Evolutionary conservation across 1,140 invertebrate genomes (phyloP), one percentile per base, ranked within the genome.

Genomic region (Portunus trituberculatus): DNA sequence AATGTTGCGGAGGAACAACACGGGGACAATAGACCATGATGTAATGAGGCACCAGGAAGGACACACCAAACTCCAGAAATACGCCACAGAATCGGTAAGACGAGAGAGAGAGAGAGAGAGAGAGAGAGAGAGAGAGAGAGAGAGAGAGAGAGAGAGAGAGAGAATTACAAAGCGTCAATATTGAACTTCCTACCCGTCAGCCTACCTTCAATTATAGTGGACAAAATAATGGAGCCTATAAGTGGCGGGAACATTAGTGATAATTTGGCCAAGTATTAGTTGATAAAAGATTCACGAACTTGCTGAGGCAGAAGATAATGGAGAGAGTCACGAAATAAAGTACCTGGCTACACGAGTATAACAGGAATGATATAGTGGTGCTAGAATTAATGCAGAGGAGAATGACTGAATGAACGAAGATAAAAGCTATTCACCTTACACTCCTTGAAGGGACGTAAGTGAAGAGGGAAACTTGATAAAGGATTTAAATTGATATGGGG

Each of bases 21-120:
- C 90, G 29, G 67, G 29, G 20, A 76, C 25, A 7, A 25, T 20
- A 16, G 48, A 59, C 1, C 28, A 67, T 0, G 52, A 31, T 6
- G 29, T 76, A 0, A 31, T 20, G 6, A 31, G 90, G 8, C 59
- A 14, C 28, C 90, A 91, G 29, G 4, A 31, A 39, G 90, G 90
- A 32, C 52, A 91, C 28, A 76, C 90, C 8, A 67, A 91, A 76
- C 90, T 76, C 3, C 8, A 39, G 0, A 91, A 67, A 14, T 91
- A 76, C 52, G 90, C 90, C 16, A 91, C 90, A 29, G 32, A 12
- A 0, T 16, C 52, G 28, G 90, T 91, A 91, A 76, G 90, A 25
- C 2, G 20, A n/a, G 59, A 29, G n/a, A 52, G 39, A 59, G 12
- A n/a, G 7, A 46, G 14, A 8, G 31, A 28, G 28, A 20, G 28